phyloP scores from a whole-genome alignment of 2,797 vertebrate genomes.

The Serranus cabrilla region DNA sequence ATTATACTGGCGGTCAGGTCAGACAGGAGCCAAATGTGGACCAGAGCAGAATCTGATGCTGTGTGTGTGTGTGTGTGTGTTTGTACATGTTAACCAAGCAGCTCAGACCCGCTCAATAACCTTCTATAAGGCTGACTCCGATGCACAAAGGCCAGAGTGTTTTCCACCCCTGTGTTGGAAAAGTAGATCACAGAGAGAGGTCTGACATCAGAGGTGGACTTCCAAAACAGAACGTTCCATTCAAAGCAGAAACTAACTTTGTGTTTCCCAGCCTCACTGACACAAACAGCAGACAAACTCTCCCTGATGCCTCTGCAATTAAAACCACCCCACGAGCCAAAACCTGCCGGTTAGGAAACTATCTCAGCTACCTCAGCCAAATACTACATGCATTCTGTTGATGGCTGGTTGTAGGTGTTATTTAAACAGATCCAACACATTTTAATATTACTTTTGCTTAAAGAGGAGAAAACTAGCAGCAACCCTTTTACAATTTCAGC shows the following conservation, averaged over 20 bases:
- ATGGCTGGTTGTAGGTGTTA: not conserved
- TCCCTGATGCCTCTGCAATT: not conserved
- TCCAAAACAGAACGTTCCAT: conserved; percentile 53
- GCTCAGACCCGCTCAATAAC: conserved; percentile 61
- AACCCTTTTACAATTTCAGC: not conserved
- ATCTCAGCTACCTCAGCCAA: not conserved
- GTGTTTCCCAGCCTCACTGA: conserved; percentile 21
- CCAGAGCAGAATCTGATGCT: conserved; percentile 31
- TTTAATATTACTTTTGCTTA: not conserved
- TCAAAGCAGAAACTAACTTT: conserved; percentile 36
- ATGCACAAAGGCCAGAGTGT: conserved; percentile 77
- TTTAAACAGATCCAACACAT: not conserved
- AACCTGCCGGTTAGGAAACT: conserved; percentile 21
- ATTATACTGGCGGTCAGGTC: conserved; percentile 6
- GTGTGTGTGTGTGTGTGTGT: conserved; percentile 32
- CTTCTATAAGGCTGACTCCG: conserved; percentile 62
- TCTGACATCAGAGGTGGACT: conserved; percentile 64
- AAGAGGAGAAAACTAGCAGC: not conserved
- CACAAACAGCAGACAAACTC: not conserved
- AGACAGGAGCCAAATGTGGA: conserved; percentile 28
- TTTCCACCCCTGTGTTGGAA: conserved; percentile 58
- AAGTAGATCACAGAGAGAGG: conserved; percentile 65
- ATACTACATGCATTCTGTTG: not conserved
- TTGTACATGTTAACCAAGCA: conserved; percentile 50
- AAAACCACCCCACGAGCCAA: conserved; percentile 1